These are phyloP conservation scores for Acleris sparsana DNA, from an alignment of 2,888 invertebrate species.

Conservation along the genomic window DNA sequence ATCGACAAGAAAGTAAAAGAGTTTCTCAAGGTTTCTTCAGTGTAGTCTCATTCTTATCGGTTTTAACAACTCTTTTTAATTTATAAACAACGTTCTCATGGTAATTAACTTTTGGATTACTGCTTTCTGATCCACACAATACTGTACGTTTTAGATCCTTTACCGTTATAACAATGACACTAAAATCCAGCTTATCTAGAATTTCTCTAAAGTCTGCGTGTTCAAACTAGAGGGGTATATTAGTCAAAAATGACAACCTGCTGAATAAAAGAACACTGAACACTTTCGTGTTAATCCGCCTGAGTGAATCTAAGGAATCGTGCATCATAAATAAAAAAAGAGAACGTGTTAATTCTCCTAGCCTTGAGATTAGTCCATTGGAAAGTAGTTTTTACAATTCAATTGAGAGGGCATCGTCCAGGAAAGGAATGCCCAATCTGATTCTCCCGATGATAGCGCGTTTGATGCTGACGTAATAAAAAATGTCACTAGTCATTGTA, in stretches of 20 bases:
- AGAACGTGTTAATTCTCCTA: conserved; percentile 24
- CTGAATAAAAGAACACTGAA: conserved; percentile 23
- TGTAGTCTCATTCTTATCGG: conserved; percentile 49
- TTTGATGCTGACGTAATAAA: conserved; percentile 45
- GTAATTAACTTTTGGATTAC: conserved; percentile 37
- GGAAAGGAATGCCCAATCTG: conserved; percentile 45
- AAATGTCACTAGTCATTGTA: conserved; percentile 61
- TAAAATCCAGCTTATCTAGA: conserved; percentile 13
- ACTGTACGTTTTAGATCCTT: conserved; percentile 35
- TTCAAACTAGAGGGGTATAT: not conserved
- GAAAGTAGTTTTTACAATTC: conserved; percentile 38
- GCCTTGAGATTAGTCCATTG: conserved; percentile 33
- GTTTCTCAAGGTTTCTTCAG: conserved; percentile 60
- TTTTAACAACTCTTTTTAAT: conserved; percentile 43
- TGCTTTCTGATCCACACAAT: conserved; percentile 36
- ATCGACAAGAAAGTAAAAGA: conserved; percentile 44
- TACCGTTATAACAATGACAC: conserved; percentile 35
- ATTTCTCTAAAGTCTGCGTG: conserved; percentile 7
- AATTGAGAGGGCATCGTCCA: conserved; percentile 50
- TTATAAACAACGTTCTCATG: conserved; percentile 48
- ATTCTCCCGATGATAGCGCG: conserved; percentile 41
- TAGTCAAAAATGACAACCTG: conserved; percentile 9
- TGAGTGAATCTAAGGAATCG: conserved; percentile 23
- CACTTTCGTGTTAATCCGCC: conserved; percentile 33
- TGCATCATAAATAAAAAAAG: conserved; percentile 16